phyloP scores from a whole-genome alignment of 1,140 invertebrate genomes.

The Orchestia grillus region DNA sequence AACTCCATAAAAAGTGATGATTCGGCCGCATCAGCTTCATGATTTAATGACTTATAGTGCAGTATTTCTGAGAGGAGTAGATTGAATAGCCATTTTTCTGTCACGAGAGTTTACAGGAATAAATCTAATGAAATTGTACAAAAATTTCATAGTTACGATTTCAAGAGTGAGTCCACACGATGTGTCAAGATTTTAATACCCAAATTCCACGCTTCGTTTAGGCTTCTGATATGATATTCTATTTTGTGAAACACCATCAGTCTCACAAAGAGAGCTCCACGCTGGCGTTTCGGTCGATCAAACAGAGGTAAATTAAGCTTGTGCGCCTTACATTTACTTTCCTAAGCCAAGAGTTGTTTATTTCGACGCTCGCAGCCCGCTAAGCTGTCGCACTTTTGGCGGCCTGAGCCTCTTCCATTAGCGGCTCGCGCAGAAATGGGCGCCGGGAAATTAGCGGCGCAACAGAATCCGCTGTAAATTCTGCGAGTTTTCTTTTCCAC shows the following conservation, averaged over 20 bases:
- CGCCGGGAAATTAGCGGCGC: neutral
- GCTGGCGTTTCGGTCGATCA: neutral
- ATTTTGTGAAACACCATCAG: neutral
- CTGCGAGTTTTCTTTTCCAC: neutral
- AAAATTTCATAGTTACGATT: neutral
- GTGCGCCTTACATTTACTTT: neutral
- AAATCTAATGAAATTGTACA: neutral
- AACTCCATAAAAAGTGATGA: neutral
- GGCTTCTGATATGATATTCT: neutral
- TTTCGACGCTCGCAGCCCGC: neutral
- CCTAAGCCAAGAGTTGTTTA: neutral
- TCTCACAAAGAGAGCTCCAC: neutral
- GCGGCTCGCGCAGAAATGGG: neutral
- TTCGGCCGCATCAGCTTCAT: neutral
- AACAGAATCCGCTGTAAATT: neutral
- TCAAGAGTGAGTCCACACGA: neutral
- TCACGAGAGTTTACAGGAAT: neutral
- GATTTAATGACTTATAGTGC: neutral
- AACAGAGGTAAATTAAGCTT: neutral
- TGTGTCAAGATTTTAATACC: neutral
- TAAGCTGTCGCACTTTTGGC: neutral
- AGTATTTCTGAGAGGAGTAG: neutral
- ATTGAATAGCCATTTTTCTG: neutral
- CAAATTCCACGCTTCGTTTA: neutral
- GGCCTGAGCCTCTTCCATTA: neutral